Conservation (phyloP, 2,797 vertebrate species). For the Spheniscus humboldti region DNA sequence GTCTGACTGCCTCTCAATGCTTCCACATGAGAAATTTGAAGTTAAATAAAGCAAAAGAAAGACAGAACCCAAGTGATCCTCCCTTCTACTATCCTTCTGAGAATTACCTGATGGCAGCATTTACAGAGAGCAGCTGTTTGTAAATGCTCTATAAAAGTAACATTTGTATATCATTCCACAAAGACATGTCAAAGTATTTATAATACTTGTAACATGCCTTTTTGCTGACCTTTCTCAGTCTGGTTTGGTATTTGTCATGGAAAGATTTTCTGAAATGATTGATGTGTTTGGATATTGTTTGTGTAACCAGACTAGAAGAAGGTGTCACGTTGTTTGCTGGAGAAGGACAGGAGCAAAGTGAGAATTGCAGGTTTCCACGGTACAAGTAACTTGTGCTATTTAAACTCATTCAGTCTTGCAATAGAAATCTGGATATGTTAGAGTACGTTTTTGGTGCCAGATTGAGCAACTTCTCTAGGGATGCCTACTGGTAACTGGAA, state of each 20-base stretch:
- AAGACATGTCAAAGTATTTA: neutral
- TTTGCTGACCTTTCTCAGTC: constrained; percentile 44
- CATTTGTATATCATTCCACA: neutral
- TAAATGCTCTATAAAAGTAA: neutral
- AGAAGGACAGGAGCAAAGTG: neutral
- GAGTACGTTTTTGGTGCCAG: neutral
- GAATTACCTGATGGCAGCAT: neutral
- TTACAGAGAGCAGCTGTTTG: neutral
- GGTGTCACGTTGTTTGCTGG: neutral
- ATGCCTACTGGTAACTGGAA: neutral
- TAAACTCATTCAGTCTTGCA: neutral
- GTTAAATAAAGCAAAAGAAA: neutral
- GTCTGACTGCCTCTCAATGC: neutral
- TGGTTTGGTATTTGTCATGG: constrained; percentile 27
- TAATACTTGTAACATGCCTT: neutral
- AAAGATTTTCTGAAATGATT: constrained; percentile 35
- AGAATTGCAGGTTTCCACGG: neutral
- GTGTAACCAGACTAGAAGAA: neutral
- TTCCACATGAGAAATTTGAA: neutral
- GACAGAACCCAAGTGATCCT: neutral
- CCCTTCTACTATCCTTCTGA: neutral
- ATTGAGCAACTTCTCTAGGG: neutral
- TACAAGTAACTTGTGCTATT: neutral
- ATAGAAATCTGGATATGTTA: neutral
- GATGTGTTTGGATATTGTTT: constrained; percentile 27